These are phyloP conservation scores for Electrophaes corylata DNA, from an alignment of 2,888 invertebrate species.

Conservation along the genomic window DNA sequence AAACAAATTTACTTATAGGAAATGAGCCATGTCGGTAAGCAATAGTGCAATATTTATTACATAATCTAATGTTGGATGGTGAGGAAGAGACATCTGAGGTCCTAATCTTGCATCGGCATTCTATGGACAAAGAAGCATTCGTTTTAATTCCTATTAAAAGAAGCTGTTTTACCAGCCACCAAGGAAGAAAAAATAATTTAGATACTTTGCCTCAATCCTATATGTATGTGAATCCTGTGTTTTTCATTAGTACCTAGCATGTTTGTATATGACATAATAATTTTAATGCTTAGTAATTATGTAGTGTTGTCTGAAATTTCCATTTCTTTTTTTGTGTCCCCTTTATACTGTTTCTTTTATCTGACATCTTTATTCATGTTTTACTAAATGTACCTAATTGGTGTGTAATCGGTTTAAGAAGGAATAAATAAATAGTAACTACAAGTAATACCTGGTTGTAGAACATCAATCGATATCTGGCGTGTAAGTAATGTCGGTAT, in stretches of 20 bases:
- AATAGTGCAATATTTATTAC: constrained; percentile 54
- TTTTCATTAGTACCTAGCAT: too few species aligned
- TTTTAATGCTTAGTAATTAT: too few species aligned
- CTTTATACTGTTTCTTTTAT: too few species aligned
- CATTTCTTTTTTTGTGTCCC: too few species aligned
- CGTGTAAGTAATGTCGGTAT: constrained; percentile 1
- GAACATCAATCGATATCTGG: neutral
- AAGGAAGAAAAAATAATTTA: neutral
- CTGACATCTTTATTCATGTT: too few species aligned
- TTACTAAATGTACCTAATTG: too few species aligned
- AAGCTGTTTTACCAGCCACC: neutral
- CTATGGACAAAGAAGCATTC: constrained; percentile 68
- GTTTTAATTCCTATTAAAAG: constrained; percentile 10
- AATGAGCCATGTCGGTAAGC: constrained; percentile 41
- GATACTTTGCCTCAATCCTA: too few species aligned
- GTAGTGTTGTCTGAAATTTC: too few species aligned
- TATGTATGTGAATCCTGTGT: too few species aligned
- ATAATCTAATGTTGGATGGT: constrained; percentile 63
- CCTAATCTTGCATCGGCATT: constrained; percentile 62
- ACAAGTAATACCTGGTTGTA: too few species aligned
- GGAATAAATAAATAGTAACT: neutral
- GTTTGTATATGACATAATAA: too few species aligned
- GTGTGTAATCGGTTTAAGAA: too few species aligned
- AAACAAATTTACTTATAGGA: neutral
- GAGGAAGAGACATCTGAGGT: constrained; percentile 63